Evolutionary conservation across 2,888 invertebrate species (phyloP).

Genomic region (Thelaira solivaga): DNA sequence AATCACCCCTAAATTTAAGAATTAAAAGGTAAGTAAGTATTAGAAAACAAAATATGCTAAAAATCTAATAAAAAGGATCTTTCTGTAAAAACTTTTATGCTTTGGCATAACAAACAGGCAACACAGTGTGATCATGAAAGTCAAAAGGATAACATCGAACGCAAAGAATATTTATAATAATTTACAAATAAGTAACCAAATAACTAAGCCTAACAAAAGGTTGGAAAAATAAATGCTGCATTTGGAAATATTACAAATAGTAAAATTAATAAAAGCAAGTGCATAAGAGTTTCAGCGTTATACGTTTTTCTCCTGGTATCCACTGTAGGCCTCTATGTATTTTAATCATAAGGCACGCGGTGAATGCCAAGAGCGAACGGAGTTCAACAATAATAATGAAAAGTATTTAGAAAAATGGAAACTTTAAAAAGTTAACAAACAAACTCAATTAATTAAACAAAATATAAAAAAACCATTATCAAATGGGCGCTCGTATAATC

Average conservation of each 20-base stretch:
- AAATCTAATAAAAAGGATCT: slow-evolving; percentile 45
- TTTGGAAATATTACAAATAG: too few relatives aligned
- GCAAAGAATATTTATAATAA: neutral
- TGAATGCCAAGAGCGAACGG: slow-evolving; percentile 99
- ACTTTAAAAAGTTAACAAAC: too few relatives aligned
- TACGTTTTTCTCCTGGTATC: slow-evolving; percentile 91
- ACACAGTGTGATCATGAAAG: slow-evolving; percentile 70
- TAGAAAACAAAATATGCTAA: slow-evolving; percentile 4
- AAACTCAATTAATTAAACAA: too few relatives aligned
- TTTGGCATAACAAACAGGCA: slow-evolving; percentile 63
- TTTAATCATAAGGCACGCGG: slow-evolving; percentile 98
- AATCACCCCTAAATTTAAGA: slow-evolving; percentile 46
- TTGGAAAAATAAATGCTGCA: too few relatives aligned
- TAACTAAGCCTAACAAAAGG: too few relatives aligned
- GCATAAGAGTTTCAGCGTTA: slow-evolving; percentile 53
- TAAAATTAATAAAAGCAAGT: neutral
- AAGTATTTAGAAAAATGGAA: too few relatives aligned
- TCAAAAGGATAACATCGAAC: slow-evolving; percentile 66
- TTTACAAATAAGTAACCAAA: too few relatives aligned
- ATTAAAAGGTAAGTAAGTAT: neutral
- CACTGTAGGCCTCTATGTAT: slow-evolving; percentile 96
- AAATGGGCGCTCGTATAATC: too few relatives aligned
- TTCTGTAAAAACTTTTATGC: slow-evolving; percentile 66
- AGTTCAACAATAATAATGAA: slow-evolving; percentile 76
- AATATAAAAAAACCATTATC: too few relatives aligned